Conservation (phyloP, 2,797 vertebrate genomes). For the Masticophis lateralis region DNA sequence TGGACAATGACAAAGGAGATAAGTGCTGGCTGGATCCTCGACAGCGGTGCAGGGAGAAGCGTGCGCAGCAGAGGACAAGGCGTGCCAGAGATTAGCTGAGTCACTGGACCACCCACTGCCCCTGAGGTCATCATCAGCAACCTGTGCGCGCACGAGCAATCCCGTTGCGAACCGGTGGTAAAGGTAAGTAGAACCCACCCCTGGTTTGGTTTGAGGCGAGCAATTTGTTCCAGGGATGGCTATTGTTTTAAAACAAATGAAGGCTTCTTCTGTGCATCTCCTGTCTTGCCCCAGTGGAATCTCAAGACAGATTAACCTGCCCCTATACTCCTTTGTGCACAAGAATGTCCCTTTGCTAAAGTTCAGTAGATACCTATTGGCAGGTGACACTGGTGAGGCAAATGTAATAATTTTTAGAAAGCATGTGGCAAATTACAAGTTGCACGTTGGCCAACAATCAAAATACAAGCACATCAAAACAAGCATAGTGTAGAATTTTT, state of each 20-base stretch:
- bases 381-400: background rate
- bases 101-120: accelerated
- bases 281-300: background rate
- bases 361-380: background rate
- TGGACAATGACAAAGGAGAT: no score
- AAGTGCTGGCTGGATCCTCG: no score
- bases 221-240: background rate
- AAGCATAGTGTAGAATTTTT: background rate
- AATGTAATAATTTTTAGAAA: background rate
- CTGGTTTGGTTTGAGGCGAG: background rate
- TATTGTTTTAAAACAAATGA: background rate
- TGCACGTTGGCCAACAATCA: background rate
- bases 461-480: background rate
- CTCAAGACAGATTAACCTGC: background rate
- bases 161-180: no score
- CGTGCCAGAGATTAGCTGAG: no score
- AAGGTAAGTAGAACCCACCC: no score
- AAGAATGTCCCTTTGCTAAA: background rate
- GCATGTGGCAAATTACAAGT: background rate
- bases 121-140: no score
- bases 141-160: no score
- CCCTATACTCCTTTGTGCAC: background rate
- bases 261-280: background rate
- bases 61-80: no score
- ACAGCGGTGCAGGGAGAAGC: no score